Conservation (phyloP, 2,797 vertebrate species). For the Thaleichthys pacificus region DNA sequence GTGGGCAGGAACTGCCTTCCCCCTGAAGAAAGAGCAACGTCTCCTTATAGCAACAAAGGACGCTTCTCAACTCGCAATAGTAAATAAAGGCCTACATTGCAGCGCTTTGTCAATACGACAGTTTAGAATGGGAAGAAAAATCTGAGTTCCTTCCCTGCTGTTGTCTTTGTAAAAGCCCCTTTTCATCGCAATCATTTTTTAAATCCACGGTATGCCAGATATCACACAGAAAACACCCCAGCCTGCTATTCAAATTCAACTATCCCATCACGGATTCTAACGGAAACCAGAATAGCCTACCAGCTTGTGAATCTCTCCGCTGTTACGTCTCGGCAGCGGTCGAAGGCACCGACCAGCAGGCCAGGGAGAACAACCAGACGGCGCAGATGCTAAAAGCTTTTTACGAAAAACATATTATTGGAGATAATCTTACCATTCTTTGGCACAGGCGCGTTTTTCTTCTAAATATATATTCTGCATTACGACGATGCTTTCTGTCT, state of each 20-base stretch:
- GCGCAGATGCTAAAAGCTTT: constrained; percentile 29
- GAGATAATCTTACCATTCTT: constrained; percentile 39
- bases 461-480: constrained; percentile 11
- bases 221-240: not conserved
- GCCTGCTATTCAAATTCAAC: not conserved
- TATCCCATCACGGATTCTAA: constrained; percentile 7
- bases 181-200: not conserved
- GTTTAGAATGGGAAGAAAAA: not conserved
- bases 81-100: not conserved
- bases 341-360: constrained; percentile 53
- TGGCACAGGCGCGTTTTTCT: constrained; percentile 17
- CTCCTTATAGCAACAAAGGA: not conserved
- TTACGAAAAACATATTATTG: constrained; percentile 1
- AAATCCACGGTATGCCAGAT: too few relatives aligned
- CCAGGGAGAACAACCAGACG: constrained; percentile 35
- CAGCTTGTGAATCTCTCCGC: constrained; percentile 35
- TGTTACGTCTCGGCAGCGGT: constrained; percentile 28
- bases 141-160: constrained; percentile 12
- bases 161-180: not conserved
- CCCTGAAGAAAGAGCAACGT: not conserved
- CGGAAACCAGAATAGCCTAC: constrained; percentile 23
- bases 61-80: not conserved
- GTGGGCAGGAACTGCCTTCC: not conserved
- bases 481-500: constrained; percentile 26
- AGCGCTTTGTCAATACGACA: not conserved